These are phyloP conservation scores for Nyctibius grandis DNA, from an alignment of 2,797 vertebrate species.

Conservation along the genomic window DNA sequence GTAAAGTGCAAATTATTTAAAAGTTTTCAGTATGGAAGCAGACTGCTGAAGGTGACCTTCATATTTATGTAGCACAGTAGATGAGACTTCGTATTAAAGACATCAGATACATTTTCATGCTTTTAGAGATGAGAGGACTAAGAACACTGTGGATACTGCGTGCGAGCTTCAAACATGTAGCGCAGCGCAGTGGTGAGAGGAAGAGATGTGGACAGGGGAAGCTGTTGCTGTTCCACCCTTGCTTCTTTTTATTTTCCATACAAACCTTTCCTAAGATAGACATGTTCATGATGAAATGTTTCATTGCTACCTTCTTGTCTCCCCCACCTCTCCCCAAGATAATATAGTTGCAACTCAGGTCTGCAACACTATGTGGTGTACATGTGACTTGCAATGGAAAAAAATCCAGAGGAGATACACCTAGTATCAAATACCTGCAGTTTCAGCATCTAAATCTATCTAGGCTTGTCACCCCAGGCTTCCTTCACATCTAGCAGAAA, in stretches of 20 bases:
- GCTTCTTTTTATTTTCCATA: not conserved
- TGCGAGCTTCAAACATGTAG: not conserved
- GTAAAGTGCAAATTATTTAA: not conserved
- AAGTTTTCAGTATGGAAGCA: not conserved
- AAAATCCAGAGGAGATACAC: not conserved
- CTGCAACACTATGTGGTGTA: not conserved
- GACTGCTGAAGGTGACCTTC: not conserved
- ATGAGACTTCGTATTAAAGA: not conserved
- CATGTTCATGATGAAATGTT: not conserved
- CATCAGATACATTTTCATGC: not conserved
- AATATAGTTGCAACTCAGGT: not conserved
- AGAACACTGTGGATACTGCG: not conserved
- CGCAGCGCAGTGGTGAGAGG: not conserved
- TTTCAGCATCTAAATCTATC: not conserved
- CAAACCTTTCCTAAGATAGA: not conserved
- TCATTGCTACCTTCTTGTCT: not conserved
- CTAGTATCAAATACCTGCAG: not conserved
- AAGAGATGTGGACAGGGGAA: not conserved
- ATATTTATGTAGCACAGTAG: not conserved
- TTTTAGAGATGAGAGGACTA: not conserved
- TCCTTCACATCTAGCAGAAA: not conserved
- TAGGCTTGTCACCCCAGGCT: not conserved
- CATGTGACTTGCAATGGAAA: not conserved
- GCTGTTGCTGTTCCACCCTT: not conserved
- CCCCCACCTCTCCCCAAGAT: not conserved